Conservation (phyloP, 1,140 invertebrate genomes). For the Colletes latitarsis region DNA sequence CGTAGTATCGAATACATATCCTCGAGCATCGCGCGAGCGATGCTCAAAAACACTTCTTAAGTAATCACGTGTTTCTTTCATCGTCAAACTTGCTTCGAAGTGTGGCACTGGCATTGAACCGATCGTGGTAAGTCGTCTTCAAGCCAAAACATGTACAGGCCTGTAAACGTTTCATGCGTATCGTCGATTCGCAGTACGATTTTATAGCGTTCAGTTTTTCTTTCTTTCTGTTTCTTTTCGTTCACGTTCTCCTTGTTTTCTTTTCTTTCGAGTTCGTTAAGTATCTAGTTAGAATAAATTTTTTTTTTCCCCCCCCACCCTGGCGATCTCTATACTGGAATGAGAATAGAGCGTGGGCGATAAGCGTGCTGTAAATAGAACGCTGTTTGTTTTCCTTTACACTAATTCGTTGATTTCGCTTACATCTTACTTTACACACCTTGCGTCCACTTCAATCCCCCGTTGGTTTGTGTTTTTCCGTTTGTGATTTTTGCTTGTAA, state of each 20-base stretch:
- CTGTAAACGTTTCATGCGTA: conserved; percentile 32
- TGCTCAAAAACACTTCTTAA: conserved; percentile 66
- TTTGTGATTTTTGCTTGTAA: conserved; percentile 58
- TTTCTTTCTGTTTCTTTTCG: neutral
- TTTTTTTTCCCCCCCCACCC: conserved; percentile 9
- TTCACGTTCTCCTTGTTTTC: too few species aligned
- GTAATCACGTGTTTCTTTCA: conserved; percentile 81
- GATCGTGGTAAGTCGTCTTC: conserved; percentile 93
- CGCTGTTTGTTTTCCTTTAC: conserved; percentile 5
- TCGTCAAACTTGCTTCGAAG: conserved; percentile 86
- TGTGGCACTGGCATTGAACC: conserved; percentile 95
- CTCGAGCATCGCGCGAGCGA: conserved; percentile 24
- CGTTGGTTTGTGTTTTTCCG: conserved; percentile 45
- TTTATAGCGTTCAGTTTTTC: neutral
- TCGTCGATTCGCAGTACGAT: conserved; percentile 16
- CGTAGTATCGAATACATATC: conserved; percentile 35
- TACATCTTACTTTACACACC: conserved; percentile 13
- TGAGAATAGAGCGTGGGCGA: conserved; percentile 1
- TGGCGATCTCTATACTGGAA: conserved; percentile 1
- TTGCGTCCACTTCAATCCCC: conserved; percentile 22
- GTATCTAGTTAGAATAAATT: neutral
- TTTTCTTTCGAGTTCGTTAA: conserved; percentile 14
- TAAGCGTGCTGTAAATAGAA: conserved; percentile 48
- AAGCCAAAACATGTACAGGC: conserved; percentile 59
- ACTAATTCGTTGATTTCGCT: conserved; percentile 42